phyloP scores from a whole-genome alignment of 1,140 invertebrate species.

The Drosophila triauraria region DNA sequence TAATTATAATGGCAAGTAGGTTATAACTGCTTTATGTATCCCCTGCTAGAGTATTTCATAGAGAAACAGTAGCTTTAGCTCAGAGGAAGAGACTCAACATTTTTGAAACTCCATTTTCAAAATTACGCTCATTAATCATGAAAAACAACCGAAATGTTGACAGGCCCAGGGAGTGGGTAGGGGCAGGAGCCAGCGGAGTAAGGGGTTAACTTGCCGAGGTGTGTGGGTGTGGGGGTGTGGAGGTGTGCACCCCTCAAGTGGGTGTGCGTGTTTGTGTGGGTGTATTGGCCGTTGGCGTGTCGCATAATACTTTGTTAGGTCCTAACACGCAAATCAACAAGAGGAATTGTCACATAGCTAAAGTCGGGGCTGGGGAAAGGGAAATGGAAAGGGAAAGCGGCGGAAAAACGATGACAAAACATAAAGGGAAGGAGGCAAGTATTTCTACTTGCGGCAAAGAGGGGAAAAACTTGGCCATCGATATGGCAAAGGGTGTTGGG shows the following conservation, averaged over 20 bases:
- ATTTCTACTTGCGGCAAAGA: neutral
- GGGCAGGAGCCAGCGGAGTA: neutral
- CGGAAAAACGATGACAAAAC: conserved; percentile 30
- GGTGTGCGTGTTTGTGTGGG: conserved; percentile 8
- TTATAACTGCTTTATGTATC: too few relatives aligned
- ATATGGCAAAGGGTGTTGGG: conserved; percentile 3
- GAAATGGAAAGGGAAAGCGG: neutral
- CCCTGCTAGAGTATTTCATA: neutral
- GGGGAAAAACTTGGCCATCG: neutral
- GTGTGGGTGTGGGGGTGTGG: neutral
- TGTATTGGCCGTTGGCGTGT: conserved; percentile 42
- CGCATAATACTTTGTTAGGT: conserved; percentile 55
- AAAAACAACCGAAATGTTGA: conserved; percentile 50
- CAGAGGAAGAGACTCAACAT: conserved; percentile 2
- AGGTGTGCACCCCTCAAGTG: neutral
- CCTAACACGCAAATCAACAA: conserved; percentile 51
- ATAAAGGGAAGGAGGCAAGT: neutral
- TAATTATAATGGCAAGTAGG: too few relatives aligned
- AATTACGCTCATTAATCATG: conserved; percentile 71
- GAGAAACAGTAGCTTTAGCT: neutral
- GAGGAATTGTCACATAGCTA: conserved; percentile 50
- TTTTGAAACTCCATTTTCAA: conserved; percentile 69
- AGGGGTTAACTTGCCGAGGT: neutral
- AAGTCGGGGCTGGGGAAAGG: neutral
- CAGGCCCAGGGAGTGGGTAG: conserved; percentile 1